Evolutionary conservation across 2,797 vertebrate genomes (phyloP).

Genomic region (Notamacropus eugenii): DNA sequence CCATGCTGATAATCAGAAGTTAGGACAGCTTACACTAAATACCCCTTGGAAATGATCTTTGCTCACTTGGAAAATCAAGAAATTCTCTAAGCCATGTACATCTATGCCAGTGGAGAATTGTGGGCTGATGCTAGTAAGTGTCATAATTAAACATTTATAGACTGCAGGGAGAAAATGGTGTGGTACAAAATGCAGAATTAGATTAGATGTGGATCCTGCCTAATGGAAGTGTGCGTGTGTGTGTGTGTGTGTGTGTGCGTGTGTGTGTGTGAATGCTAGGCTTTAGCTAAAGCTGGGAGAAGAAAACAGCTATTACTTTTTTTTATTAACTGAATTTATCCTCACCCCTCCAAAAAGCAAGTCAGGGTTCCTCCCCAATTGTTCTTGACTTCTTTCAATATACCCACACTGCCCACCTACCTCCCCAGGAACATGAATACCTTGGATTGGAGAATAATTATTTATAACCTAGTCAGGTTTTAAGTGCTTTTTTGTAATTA

Average conservation of each 20-base stretch:
- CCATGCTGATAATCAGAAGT: neutral
- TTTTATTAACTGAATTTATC: neutral
- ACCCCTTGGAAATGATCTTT: neutral
- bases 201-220: neutral
- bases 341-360: neutral
- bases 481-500: conserved; percentile 20
- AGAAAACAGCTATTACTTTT: neutral
- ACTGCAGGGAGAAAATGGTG: neutral
- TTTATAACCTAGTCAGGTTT: neutral
- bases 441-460: neutral
- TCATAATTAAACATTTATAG: neutral
- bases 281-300: neutral
- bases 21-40: neutral
- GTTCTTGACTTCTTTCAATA: neutral
- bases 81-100: neutral
- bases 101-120: neutral
- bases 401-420: neutral
- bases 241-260: neutral
- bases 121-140: neutral
- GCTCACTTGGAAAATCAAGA: neutral
- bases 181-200: neutral
- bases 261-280: neutral
- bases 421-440: neutral
- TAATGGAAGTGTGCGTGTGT: neutral
- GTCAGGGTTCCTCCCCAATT: neutral